Evolutionary conservation across 2,888 invertebrate species (phyloP).

Genomic region (Odontocolon sp.): DNA sequence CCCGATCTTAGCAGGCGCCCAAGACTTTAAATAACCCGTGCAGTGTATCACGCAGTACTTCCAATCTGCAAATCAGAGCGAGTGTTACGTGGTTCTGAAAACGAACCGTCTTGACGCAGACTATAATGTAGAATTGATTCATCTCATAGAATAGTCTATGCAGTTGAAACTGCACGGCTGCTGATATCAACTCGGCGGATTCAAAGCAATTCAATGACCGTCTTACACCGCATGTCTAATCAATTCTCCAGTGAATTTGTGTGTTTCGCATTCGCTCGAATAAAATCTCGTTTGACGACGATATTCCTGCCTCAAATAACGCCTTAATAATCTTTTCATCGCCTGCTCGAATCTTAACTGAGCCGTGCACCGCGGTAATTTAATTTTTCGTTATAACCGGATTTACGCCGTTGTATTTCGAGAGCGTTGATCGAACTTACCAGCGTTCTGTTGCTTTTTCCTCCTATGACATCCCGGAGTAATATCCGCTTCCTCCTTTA

Average conservation of each 20-base stretch:
- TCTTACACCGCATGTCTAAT: background rate
- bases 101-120: background rate
- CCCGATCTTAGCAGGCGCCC: conserved; percentile 91
- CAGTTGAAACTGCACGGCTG: background rate
- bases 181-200: background rate
- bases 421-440: conserved; percentile 71
- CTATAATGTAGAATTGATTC: background rate
- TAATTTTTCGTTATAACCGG: background rate
- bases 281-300: no score
- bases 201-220: background rate
- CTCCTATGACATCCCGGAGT: conserved; percentile 85
- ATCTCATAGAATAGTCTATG: background rate
- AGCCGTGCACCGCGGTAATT: no score
- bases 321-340: no score
- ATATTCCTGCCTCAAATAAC: no score
- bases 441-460: conserved; percentile 84
- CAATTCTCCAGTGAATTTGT: conserved; percentile 28
- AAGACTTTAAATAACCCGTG: conserved; percentile 96
- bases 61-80: conserved; percentile 83
- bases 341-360: no score
- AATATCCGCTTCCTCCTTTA: conserved; percentile 89
- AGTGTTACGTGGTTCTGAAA: background rate
- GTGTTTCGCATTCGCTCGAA: conserved; percentile 25
- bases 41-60: conserved; percentile 95
- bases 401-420: no score